Percentiles rank a stretch among this genome's conserved stretches.
Conservation (phyloP, 2,888 invertebrate genomes). For the Tetrapedia diversipes region DNA sequence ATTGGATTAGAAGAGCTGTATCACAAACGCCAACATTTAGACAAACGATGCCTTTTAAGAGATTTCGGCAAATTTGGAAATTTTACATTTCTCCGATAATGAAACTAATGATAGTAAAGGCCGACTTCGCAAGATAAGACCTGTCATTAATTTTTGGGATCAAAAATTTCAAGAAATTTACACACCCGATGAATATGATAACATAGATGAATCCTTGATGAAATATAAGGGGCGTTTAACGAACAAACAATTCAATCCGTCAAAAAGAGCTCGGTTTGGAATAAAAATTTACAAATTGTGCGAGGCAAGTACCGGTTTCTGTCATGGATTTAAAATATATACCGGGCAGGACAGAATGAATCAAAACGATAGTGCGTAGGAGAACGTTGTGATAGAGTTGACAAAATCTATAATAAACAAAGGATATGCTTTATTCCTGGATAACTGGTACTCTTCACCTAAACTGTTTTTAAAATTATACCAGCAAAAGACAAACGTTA, state of each 20-base stretch:
- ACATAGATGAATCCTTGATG: conserved; percentile 54
- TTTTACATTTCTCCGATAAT: conserved; percentile 62
- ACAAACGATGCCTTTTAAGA: conserved; percentile 34
- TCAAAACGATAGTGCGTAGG: conserved; percentile 35
- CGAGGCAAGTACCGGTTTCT: conserved; percentile 40
- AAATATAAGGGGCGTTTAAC: conserved; percentile 45
- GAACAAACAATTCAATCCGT: conserved; percentile 35
- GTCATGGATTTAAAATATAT: conserved; percentile 43
- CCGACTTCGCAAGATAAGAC: conserved; percentile 67
- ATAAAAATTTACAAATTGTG: conserved; percentile 58
- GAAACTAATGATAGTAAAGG: conserved; percentile 51
- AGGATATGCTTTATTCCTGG: conserved; percentile 29
- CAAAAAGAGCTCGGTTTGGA: conserved; percentile 35
- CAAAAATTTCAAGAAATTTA: conserved; percentile 69
- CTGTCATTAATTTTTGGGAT: conserved; percentile 66
- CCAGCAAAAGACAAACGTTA: neutral
- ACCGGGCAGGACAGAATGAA: conserved; percentile 35
- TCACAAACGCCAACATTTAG: conserved; percentile 61
- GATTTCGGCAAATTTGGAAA: conserved; percentile 55
- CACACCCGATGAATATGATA: conserved; percentile 54
- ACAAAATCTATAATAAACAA: conserved; percentile 32
- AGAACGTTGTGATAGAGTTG: conserved; percentile 32
- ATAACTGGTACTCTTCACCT: conserved; percentile 40
- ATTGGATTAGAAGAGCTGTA: conserved; percentile 58
- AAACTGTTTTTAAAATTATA: conserved; percentile 32